phyloP scores from a whole-genome alignment of 35 echinoderm and acorn worm genomes.

The Chiridota heheva region DNA sequence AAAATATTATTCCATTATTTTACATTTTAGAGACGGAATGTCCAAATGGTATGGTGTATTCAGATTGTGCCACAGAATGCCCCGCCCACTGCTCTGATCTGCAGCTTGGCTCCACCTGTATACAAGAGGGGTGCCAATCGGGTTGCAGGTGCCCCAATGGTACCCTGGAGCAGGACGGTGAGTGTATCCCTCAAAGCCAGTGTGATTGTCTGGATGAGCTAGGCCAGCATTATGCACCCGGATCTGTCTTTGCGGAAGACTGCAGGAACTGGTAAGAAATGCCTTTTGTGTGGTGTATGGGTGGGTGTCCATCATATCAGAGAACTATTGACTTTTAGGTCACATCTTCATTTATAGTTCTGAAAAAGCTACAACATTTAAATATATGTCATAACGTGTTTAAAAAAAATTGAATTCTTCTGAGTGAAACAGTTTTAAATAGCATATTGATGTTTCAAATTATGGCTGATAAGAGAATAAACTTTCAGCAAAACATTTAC shows the following conservation, averaged over 20 bases:
- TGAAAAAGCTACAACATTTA: background rate
- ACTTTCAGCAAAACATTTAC: too few relatives aligned
- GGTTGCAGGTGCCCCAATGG: slow-evolving; percentile 79
- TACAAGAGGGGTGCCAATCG: slow-evolving; percentile 49
- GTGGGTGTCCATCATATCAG: background rate
- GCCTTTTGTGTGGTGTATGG: background rate
- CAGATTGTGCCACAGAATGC: slow-evolving; percentile 56
- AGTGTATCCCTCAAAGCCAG: slow-evolving; percentile 41
- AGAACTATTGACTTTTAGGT: background rate
- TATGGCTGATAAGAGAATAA: too few relatives aligned
- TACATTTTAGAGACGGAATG: slow-evolving; percentile 65
- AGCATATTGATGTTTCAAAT: slow-evolving; percentile 5
- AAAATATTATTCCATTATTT: too few relatives aligned
- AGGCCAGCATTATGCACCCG: slow-evolving; percentile 47
- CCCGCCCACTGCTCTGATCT: slow-evolving; percentile 81
- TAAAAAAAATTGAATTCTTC: background rate
- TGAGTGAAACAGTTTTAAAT: slow-evolving; percentile 15
- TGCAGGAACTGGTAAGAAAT: slow-evolving; percentile 67
- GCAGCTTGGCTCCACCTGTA: slow-evolving; percentile 51
- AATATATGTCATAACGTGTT: background rate
- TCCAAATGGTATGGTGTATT: slow-evolving; percentile 60
- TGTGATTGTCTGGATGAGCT: slow-evolving; percentile 64
- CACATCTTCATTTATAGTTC: background rate
- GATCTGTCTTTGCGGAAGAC: slow-evolving; percentile 32
- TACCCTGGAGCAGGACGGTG: slow-evolving; percentile 48